Base-by-base conservation (phyloP, 2,113 vertebrate genomes). In the Nannospalax galili region DNA sequence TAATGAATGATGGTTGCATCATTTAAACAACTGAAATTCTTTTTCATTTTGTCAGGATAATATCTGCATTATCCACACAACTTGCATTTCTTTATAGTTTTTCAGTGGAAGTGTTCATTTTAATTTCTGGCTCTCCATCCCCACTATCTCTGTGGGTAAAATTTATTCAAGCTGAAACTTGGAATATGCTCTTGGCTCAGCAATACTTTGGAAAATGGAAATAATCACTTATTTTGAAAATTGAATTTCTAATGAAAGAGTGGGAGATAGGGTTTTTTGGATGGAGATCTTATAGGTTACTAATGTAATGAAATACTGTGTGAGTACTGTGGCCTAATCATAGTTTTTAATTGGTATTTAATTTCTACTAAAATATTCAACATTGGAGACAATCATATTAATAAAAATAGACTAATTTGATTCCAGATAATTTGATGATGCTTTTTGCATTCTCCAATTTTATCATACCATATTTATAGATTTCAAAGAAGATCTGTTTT, bases 381-480 rank as follows among this genome's bases (percentile, higher is more conserved):
- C 67, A 79, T 74, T 35, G 92, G 67, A 92, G 65, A 93, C 91
- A 95, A 73, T 40, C 15, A 56, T 80, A 92, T 94, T 95, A 93
- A 92, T 94, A 95, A 97, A 95, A 73, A 82, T 91, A 69, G 16
- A 72, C 35, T 92, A 72, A 94, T 96, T 96, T 95, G 56, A 91
- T 91, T 62, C 48, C 95, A 96, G 52, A 91, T 93, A 96, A 77
- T 94, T 37, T 92, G 60, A 86, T 90, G 87, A 58, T 58, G 1
- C 58, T 84, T 12, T 15, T 70, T 70, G 26, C 11, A 45, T 45
- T 58, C 56, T 48, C 62, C 30, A 56, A 6, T 3, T 82, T 91
- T 58, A 26, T 82, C 40, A 70, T 77, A 84, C 16, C 1, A 37
- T 15, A 87, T 32, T 94, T 85, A 79, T 15, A 88, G 32, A 52